Conservation (phyloP, 2,113 vertebrate genomes). For the Gymnogyps californianus region DNA sequence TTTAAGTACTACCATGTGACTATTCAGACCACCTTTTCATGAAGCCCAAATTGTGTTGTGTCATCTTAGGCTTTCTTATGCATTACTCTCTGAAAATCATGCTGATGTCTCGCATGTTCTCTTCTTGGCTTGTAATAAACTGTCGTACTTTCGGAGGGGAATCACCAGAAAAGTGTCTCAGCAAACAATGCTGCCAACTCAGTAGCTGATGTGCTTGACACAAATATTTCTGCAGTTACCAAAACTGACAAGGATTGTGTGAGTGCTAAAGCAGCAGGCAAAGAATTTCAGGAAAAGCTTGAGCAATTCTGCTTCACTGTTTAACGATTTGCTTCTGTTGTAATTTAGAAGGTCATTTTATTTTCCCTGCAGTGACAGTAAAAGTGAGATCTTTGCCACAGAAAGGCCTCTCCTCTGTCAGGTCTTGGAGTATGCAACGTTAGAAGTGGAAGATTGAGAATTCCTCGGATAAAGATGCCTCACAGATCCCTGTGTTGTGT, state of each 20-base stretch:
- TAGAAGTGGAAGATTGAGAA: not conserved
- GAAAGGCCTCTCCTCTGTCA: not conserved
- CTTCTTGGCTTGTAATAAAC: not conserved
- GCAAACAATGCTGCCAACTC: not conserved
- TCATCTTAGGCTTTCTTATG: not conserved
- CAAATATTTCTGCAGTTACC: not conserved
- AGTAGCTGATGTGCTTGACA: not conserved
- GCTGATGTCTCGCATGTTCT: not conserved
- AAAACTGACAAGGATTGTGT: not conserved
- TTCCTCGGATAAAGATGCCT: not conserved
- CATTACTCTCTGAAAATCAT: not conserved
- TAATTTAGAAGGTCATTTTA: not conserved
- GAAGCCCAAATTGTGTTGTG: not conserved
- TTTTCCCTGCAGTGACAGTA: not conserved
- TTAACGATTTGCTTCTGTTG: not conserved
- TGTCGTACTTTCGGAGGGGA: not conserved
- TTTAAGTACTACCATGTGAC: not conserved
- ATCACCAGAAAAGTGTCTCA: not conserved
- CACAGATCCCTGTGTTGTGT: not conserved
- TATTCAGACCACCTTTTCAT: not conserved
- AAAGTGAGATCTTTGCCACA: not conserved
- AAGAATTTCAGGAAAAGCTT: not conserved
- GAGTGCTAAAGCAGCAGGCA: not conserved
- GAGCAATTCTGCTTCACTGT: not conserved
- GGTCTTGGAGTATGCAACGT: fast-evolving